These are phyloP conservation scores for Dreissena polymorpha DNA, from an alignment of 1,140 invertebrate species.

Conservation along the genomic window DNA sequence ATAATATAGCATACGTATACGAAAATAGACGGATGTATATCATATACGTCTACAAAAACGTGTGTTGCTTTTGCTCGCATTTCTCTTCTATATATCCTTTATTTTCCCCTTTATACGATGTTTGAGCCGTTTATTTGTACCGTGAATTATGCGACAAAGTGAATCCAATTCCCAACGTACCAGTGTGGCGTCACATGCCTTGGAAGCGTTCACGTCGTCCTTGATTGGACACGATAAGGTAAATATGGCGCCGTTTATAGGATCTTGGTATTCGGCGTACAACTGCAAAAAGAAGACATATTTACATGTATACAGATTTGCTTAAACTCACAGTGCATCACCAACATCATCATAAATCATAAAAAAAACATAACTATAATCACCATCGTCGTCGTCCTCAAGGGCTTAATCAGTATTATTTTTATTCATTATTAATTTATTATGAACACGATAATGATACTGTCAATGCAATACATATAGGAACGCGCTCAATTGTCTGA, in stretches of 20 bases:
- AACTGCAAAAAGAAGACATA: slow-evolving; percentile 10
- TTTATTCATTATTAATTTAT: too few species aligned
- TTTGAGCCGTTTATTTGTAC: too few species aligned
- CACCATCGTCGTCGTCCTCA: not conserved
- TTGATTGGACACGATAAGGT: slow-evolving; percentile 39
- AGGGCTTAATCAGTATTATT: not conserved
- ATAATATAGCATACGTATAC: too few species aligned
- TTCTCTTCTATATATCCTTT: too few species aligned
- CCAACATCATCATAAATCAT: not conserved
- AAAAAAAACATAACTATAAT: not conserved
- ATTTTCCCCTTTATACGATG: too few species aligned
- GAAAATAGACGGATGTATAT: too few species aligned
- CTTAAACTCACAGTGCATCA: not conserved
- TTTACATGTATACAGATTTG: not conserved
- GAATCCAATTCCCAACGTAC: not conserved
- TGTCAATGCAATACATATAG: too few species aligned
- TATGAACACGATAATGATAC: too few species aligned
- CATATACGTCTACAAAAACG: too few species aligned
- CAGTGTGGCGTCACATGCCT: slow-evolving; percentile 36
- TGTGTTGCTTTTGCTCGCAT: too few species aligned
- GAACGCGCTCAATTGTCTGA: too few species aligned
- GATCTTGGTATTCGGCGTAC: slow-evolving; percentile 40
- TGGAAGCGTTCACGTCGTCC: not conserved
- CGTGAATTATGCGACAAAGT: too few species aligned
- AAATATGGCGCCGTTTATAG: slow-evolving; percentile 30